These are phyloP conservation scores for Unio delphinus DNA, from an alignment of 2,888 invertebrate genomes.

Conservation along the genomic window DNA sequence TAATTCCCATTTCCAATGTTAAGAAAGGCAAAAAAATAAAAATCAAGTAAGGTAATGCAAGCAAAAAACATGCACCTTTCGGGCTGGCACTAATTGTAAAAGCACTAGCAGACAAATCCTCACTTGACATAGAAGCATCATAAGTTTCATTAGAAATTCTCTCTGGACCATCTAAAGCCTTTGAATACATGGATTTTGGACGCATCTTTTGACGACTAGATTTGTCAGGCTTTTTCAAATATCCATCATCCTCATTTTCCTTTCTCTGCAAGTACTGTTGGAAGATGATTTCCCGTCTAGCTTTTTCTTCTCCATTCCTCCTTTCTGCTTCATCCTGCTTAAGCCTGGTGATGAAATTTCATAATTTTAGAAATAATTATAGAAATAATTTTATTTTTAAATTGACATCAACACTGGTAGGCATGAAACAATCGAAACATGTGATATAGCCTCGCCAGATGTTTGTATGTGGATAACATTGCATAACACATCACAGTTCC, in stretches of 20 bases:
- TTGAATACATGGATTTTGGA: slow-evolving; percentile 63
- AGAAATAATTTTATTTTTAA: too few relatives aligned
- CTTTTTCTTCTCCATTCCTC: slow-evolving; percentile 86
- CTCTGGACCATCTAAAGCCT: slow-evolving; percentile 31
- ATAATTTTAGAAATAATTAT: too few relatives aligned
- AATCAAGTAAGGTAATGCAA: not conserved
- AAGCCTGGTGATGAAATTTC: slow-evolving; percentile 69
- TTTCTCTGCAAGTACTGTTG: slow-evolving; percentile 95
- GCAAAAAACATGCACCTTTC: slow-evolving; percentile 18
- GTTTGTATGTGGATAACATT: too few relatives aligned
- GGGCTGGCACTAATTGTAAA: slow-evolving; percentile 22
- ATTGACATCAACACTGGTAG: too few relatives aligned
- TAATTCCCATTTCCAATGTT: too few relatives aligned
- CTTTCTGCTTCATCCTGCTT: slow-evolving; percentile 81
- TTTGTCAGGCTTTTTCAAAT: slow-evolving; percentile 31
- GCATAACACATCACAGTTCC: too few relatives aligned
- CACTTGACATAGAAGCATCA: slow-evolving; percentile 48
- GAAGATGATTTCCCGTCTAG: slow-evolving; percentile 88
- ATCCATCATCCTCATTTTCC: slow-evolving; percentile 82
- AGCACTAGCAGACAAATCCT: slow-evolving; percentile 51
- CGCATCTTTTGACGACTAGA: slow-evolving; percentile 43
- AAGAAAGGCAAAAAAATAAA: too few relatives aligned
- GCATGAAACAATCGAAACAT: too few relatives aligned
- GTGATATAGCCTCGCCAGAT: too few relatives aligned
- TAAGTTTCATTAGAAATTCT: slow-evolving; percentile 33